Evolutionary conservation across 2,113 vertebrate genomes (phyloP).

Genomic region (Melanerpes formicivorus): DNA sequence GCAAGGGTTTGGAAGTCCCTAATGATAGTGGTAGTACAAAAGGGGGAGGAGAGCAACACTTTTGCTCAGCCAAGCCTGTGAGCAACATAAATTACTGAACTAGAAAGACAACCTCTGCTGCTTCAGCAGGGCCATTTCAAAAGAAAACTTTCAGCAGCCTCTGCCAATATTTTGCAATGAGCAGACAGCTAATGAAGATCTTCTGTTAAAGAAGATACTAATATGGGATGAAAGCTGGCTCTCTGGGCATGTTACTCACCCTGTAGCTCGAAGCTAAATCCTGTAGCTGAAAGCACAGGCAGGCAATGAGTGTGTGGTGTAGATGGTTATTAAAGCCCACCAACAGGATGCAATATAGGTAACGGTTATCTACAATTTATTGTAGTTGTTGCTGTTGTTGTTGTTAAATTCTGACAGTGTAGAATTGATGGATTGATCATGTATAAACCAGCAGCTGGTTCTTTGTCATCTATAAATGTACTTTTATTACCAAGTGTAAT

Average conservation of each 20-base stretch:
- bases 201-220: not conserved
- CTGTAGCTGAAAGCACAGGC: not conserved
- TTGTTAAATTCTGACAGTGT: not conserved
- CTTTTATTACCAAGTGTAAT: not conserved
- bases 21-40: not conserved
- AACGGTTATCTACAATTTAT: not conserved
- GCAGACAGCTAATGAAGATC: not conserved
- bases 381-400: not conserved
- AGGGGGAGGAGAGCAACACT: not conserved
- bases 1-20: not conserved
- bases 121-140: not conserved
- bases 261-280: not conserved
- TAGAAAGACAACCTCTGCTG: not conserved
- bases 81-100: not conserved
- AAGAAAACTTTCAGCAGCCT: not conserved
- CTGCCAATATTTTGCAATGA: not conserved
- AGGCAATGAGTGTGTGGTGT: not conserved
- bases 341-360: not conserved
- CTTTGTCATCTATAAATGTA: not conserved
- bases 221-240: not conserved
- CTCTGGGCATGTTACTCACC: not conserved
- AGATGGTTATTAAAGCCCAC: not conserved
- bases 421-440: not conserved
- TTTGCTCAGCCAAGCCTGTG: constrained; percentile 17
- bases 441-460: not conserved